These are phyloP conservation scores for Nothoprocta pentlandii DNA, from an alignment of 2,113 vertebrate species.

Conservation along the genomic window DNA sequence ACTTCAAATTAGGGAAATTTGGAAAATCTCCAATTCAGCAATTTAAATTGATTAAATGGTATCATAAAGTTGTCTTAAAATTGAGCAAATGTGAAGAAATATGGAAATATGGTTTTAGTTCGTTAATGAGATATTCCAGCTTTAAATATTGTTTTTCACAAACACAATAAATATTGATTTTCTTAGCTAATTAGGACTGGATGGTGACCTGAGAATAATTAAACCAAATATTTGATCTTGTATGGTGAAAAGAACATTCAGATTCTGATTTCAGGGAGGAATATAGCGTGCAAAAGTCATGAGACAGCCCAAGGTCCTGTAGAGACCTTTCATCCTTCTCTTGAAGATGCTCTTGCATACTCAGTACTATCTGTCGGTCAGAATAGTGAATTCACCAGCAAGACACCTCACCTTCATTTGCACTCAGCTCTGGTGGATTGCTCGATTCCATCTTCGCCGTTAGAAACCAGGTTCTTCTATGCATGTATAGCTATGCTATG, in stretches of 20 bases:
- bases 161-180: slow-evolving; percentile 61
- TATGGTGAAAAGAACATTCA: slow-evolving; percentile 37
- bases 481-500: background rate
- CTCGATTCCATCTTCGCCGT: background rate
- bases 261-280: background rate
- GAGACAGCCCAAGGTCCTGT: slow-evolving; percentile 6
- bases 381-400: background rate
- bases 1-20: slow-evolving; percentile 43
- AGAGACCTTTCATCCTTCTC: background rate
- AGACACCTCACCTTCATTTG: background rate
- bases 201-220: slow-evolving; percentile 50
- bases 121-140: slow-evolving; percentile 28
- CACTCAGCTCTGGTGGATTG: background rate
- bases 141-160: slow-evolving; percentile 50
- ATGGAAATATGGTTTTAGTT: slow-evolving; percentile 29
- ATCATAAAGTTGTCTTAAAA: slow-evolving; percentile 28
- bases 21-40: slow-evolving; percentile 43
- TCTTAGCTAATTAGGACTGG: slow-evolving; percentile 37
- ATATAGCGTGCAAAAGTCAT: slow-evolving; percentile 1
- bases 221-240: slow-evolving; percentile 43
- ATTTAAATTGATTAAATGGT: slow-evolving; percentile 34
- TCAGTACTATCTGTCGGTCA: background rate
- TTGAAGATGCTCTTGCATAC: background rate
- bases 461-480: background rate
- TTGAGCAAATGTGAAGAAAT: background rate